Conservation (phyloP, 1,140 invertebrate species). For the Camponotus pennsylvanicus region DNA sequence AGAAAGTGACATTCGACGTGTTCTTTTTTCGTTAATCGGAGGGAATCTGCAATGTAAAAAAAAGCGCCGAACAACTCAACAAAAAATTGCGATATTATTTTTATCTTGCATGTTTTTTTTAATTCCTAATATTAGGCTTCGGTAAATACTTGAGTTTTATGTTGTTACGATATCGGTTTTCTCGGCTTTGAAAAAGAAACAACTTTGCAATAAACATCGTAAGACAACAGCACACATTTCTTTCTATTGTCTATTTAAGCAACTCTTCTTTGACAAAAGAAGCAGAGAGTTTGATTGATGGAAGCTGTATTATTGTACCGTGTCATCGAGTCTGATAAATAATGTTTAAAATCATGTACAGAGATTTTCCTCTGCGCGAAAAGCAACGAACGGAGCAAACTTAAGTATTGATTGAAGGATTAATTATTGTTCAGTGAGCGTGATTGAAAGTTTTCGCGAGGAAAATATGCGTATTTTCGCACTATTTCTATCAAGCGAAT, state of each 20-base stretch:
- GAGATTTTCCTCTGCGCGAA: not conserved
- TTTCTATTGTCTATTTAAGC: not conserved
- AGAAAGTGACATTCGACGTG: not conserved
- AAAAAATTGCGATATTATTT: not conserved
- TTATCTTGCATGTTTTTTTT: not conserved
- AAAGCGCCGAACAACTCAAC: not conserved
- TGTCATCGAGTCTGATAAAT: not conserved
- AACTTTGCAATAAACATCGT: not conserved
- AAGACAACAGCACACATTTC: not conserved
- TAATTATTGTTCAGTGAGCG: conserved; percentile 1
- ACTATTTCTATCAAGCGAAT: not conserved
- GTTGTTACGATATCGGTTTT: too few species aligned
- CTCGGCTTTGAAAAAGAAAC: not conserved
- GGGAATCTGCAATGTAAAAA: not conserved
- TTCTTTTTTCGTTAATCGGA: not conserved
- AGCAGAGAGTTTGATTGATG: not conserved
- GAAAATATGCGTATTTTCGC: not conserved
- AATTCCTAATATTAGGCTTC: not conserved
- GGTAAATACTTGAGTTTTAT: not conserved
- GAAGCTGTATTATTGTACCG: not conserved
- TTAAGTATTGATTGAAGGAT: conserved; percentile 20
- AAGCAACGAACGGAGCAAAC: not conserved
- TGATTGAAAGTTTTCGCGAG: not conserved
- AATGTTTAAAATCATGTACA: not conserved
- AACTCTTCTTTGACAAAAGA: not conserved